Evolutionary conservation across 2,888 invertebrate species (phyloP).

Genomic region (Mongoloraphidia duomilia): DNA sequence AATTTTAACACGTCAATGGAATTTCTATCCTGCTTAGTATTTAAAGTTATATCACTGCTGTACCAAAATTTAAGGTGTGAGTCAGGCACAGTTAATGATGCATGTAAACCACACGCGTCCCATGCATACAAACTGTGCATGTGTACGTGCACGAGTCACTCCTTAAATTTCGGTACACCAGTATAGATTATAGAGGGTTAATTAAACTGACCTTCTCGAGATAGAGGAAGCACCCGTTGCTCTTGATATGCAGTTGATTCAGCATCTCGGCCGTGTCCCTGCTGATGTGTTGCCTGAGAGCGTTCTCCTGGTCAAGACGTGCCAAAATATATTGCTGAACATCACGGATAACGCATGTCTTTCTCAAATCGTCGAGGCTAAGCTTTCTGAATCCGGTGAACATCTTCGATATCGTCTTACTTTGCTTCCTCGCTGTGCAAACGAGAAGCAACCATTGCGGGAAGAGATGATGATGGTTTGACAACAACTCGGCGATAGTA

Average conservation of each 20-base stretch:
- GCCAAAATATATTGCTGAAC: constrained; percentile 91
- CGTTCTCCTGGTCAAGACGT: constrained; percentile 77
- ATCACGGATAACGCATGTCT: constrained; percentile 81
- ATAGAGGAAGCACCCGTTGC: constrained; percentile 83
- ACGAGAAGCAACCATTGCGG: constrained; percentile 88
- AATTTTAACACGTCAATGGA: too few relatives aligned
- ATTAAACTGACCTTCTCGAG: constrained; percentile 47
- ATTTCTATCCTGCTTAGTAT: too few relatives aligned
- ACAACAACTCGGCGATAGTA: constrained; percentile 69
- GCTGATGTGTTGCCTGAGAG: constrained; percentile 75
- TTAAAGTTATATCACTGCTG: too few relatives aligned
- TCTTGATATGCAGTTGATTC: constrained; percentile 90
- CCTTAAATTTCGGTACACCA: too few relatives aligned
- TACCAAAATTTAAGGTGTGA: too few relatives aligned
- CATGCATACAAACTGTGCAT: too few relatives aligned
- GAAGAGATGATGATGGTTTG: constrained; percentile 78
- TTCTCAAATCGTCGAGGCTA: constrained; percentile 78
- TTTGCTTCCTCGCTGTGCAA: constrained; percentile 75
- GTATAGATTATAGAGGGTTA: not conserved
- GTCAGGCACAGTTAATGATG: too few relatives aligned
- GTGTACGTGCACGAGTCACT: too few relatives aligned
- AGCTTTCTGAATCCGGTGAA: constrained; percentile 82
- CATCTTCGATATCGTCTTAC: constrained; percentile 66
- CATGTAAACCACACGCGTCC: too few relatives aligned
- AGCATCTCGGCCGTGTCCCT: constrained; percentile 86